Percentiles rank a stretch among this genome's conserved stretches.
Conservation (phyloP, 2,888 invertebrate genomes). For the Cephus pygmeus region DNA sequence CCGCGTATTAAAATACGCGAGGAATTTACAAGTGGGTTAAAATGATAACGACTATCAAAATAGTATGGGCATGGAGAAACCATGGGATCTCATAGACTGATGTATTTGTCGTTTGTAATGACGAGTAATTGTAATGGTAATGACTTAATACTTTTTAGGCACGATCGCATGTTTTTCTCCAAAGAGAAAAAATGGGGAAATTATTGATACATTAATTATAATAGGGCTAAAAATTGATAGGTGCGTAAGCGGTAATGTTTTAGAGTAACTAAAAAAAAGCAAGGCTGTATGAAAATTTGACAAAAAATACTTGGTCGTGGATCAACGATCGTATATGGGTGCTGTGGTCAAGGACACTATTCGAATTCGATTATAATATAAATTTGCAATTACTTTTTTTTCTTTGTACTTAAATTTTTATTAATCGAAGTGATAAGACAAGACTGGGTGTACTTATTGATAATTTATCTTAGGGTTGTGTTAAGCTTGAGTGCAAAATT, state of each 20-base stretch:
- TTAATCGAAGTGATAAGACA: neutral
- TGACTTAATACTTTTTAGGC: conserved; percentile 17
- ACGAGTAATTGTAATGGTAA: neutral
- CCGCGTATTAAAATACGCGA: conserved; percentile 38
- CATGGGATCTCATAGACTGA: neutral
- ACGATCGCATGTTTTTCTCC: conserved; percentile 8
- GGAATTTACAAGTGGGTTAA: neutral
- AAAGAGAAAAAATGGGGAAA: neutral
- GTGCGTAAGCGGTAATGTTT: conserved; percentile 3
- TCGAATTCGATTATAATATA: neutral
- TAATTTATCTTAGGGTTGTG: neutral
- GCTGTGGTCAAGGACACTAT: neutral
- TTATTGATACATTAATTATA: neutral
- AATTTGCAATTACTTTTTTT: neutral
- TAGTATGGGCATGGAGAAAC: neutral
- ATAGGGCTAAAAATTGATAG: neutral
- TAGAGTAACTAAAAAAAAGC: neutral
- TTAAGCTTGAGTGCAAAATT: neutral
- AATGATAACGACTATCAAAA: neutral
- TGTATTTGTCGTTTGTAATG: neutral
- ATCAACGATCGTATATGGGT: neutral
- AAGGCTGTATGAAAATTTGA: conserved; percentile 3
- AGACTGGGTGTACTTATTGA: neutral
- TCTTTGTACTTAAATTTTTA: neutral
- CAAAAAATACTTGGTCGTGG: neutral